Evolutionary conservation across 2,797 vertebrate genomes (phyloP).

Genomic region (Tinamus major): DNA sequence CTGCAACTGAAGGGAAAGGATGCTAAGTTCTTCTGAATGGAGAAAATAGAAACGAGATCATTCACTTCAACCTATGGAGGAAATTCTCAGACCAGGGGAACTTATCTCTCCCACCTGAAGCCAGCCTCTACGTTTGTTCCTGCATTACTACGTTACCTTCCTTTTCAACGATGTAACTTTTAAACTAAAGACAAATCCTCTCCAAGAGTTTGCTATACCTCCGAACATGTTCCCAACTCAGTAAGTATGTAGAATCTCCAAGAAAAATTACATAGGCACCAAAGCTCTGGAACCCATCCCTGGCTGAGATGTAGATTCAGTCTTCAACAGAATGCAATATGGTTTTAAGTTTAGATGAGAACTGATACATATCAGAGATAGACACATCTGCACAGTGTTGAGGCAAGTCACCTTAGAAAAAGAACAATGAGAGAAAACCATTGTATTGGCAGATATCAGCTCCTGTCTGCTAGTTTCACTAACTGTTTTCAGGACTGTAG

Average conservation of each 20-base stretch:
- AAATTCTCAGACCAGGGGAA: background rate
- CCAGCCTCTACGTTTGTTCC: background rate
- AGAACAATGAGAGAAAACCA: background rate
- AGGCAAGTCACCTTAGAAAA: background rate
- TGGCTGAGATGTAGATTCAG: background rate
- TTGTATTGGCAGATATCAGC: background rate
- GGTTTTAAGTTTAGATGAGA: background rate
- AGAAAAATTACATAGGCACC: background rate
- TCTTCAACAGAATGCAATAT: background rate
- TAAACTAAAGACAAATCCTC: background rate
- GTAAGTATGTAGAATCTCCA: background rate
- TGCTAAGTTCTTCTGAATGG: background rate
- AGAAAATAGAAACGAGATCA: background rate
- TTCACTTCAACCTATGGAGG: background rate
- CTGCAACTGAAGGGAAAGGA: background rate
- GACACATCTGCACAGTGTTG: background rate
- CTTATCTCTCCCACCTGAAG: background rate
- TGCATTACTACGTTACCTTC: background rate
- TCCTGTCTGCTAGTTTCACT: background rate
- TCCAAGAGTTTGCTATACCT: background rate
- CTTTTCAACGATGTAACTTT: background rate
- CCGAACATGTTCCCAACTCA: accelerated
- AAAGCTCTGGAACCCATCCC: background rate
- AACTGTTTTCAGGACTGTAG: background rate
- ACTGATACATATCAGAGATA: background rate